phyloP scores from a whole-genome alignment of 2,797 vertebrate species.

The Florisuga fusca region DNA sequence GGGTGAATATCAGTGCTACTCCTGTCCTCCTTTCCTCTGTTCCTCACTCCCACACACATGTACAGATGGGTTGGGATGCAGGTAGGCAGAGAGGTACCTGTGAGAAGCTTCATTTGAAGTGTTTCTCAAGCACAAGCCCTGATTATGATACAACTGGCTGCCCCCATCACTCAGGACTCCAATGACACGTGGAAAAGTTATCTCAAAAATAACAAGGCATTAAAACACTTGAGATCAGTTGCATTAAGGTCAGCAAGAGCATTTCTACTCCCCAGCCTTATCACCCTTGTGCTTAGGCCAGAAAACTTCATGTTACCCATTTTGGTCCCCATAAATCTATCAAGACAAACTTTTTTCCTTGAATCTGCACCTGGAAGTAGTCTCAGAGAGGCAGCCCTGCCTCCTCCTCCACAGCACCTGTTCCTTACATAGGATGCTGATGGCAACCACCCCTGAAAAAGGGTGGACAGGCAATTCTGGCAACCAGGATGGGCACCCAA shows the following conservation, averaged over 20 bases:
- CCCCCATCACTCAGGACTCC: not conserved
- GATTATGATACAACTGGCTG: conserved; percentile 28
- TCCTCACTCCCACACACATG: not conserved
- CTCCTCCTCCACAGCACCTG: not conserved
- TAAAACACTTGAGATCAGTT: conserved; percentile 23
- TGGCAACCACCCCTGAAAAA: not conserved
- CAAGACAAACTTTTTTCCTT: not conserved
- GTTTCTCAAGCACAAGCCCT: not conserved
- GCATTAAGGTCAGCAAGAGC: not conserved
- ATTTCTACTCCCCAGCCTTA: not conserved
- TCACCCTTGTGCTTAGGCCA: not conserved
- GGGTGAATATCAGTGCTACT: not conserved
- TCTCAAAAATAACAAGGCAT: conserved; percentile 36
- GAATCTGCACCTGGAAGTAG: not conserved
- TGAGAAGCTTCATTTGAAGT: not conserved
- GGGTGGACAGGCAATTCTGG: not conserved
- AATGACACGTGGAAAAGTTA: not conserved
- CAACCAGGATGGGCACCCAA: not conserved
- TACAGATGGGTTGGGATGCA: not conserved
- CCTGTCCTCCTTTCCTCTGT: not conserved
- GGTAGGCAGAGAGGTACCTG: not conserved
- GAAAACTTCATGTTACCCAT: not conserved
- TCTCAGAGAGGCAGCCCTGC: not conserved
- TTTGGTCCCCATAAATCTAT: not conserved
- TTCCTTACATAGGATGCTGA: not conserved